Percentiles rank a stretch among this genome's conserved stretches.
phyloP scores from a whole-genome alignment of 2,888 invertebrate species.

The Punctoribates punctum region DNA sequence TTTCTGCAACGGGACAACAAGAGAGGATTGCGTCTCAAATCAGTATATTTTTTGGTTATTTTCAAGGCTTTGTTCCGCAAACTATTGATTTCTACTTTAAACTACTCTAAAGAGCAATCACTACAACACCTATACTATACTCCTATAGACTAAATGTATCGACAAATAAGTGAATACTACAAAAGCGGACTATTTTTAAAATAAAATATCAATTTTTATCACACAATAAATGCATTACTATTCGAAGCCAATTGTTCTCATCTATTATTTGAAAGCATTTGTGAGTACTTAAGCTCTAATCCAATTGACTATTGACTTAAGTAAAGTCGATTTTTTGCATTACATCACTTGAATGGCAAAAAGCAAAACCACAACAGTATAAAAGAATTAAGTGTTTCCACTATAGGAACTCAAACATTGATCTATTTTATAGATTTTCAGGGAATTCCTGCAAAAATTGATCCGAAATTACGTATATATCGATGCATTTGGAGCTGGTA shows the following conservation, averaged over 20 bases:
- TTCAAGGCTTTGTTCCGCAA: conserved; percentile 11
- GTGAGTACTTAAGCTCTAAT: conserved; percentile 18
- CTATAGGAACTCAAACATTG: background rate
- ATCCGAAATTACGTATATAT: conserved; percentile 26
- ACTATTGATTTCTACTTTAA: conserved; percentile 4
- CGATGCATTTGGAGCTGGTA: background rate
- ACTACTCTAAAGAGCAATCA: conserved; percentile 30
- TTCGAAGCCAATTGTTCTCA: conserved; percentile 4
- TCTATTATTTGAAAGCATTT: conserved; percentile 23
- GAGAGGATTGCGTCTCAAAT: conserved; percentile 28
- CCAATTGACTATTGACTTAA: conserved; percentile 30
- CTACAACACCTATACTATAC: conserved; percentile 11
- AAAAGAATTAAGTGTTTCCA: conserved; percentile 20
- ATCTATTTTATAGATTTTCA: conserved; percentile 32
- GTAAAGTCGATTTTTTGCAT: conserved; percentile 20
- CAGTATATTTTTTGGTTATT: background rate
- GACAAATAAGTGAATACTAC: background rate
- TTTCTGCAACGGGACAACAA: conserved; percentile 36
- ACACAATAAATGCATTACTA: conserved; percentile 1
- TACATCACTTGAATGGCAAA: conserved; percentile 2
- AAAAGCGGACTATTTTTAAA: conserved; percentile 13
- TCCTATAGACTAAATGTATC: background rate
- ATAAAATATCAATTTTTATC: conserved; percentile 22
- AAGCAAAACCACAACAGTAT: conserved; percentile 27
- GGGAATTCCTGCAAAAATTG: conserved; percentile 13